These are phyloP conservation scores for Cebus imitator DNA, from an alignment of 2,113 vertebrate genomes.

Conservation along the genomic window DNA sequence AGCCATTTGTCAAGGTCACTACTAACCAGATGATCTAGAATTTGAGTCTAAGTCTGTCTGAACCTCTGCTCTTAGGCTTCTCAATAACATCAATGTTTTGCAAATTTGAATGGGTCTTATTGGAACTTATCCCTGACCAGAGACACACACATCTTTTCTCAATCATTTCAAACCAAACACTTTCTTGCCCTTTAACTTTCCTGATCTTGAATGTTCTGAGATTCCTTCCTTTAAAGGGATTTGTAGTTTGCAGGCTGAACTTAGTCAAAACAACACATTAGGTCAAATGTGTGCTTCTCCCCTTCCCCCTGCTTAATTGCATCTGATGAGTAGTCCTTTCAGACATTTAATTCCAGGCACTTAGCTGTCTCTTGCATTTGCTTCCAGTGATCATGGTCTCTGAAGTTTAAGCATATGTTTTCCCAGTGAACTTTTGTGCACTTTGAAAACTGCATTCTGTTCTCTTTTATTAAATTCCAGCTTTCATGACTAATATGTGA, in stretches of 20 bases:
- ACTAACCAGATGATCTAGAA: background rate
- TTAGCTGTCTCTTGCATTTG: constrained; percentile 41
- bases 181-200: constrained; percentile 22
- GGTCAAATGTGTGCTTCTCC: background rate
- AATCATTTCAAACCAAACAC: constrained; percentile 30
- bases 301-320: background rate
- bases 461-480: constrained; percentile 65
- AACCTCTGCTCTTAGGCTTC: background rate
- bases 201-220: background rate
- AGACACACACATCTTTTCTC: background rate
- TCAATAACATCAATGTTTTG: background rate
- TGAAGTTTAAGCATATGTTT: background rate
- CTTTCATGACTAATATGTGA: constrained; percentile 62
- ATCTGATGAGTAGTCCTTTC: background rate
- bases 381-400: background rate
- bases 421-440: constrained; percentile 58
- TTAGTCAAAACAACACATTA: constrained; percentile 28
- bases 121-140: background rate
- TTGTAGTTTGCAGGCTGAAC: background rate
- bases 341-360: background rate
- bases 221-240: constrained; percentile 25
- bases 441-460: constrained; percentile 63
- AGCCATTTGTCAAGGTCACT: background rate
- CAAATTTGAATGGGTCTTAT: background rate
- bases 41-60: background rate